These are phyloP conservation scores for Ameiurus melas DNA, from an alignment of 2,113 vertebrate genomes.

Conservation along the genomic window DNA sequence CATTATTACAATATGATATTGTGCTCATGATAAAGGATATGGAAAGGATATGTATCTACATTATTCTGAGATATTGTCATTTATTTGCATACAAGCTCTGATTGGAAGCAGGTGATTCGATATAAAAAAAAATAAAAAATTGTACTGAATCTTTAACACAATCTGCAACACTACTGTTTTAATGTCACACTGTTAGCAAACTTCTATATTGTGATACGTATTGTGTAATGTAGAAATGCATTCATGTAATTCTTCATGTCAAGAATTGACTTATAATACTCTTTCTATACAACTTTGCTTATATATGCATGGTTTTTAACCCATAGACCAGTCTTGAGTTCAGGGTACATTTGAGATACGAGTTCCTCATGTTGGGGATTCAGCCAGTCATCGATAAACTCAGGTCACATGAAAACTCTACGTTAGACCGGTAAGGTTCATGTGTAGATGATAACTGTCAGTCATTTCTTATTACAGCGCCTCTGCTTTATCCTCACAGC, in stretches of 20 bases:
- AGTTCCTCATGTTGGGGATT: conserved; percentile 98
- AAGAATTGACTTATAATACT: background rate
- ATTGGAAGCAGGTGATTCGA: background rate
- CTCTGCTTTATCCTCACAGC: background rate
- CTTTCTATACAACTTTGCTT: background rate
- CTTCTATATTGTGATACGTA: background rate
- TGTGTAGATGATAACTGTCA: background rate
- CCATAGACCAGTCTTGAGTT: conserved; percentile 93
- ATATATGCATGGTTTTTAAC: background rate
- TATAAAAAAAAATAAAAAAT: too few relatives aligned
- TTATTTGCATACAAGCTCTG: background rate
- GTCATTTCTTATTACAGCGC: background rate
- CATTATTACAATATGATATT: background rate
- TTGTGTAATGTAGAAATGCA: background rate
- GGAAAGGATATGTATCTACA: background rate
- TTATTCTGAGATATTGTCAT: background rate
- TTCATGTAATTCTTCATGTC: background rate
- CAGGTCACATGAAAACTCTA: conserved; percentile 94
- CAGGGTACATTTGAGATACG: conserved; percentile 94
- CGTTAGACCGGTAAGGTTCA: conserved; percentile 87
- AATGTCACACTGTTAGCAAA: background rate
- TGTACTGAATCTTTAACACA: too few relatives aligned
- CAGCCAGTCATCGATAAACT: conserved; percentile 98
- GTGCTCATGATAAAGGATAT: background rate
- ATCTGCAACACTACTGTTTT: background rate